A percentile compares a stretch with the other conserved stretches of the same genome.
These are phyloP conservation scores for Drosophila paracracens DNA, from an alignment of 2,888 invertebrate species.

Conservation along the genomic window DNA sequence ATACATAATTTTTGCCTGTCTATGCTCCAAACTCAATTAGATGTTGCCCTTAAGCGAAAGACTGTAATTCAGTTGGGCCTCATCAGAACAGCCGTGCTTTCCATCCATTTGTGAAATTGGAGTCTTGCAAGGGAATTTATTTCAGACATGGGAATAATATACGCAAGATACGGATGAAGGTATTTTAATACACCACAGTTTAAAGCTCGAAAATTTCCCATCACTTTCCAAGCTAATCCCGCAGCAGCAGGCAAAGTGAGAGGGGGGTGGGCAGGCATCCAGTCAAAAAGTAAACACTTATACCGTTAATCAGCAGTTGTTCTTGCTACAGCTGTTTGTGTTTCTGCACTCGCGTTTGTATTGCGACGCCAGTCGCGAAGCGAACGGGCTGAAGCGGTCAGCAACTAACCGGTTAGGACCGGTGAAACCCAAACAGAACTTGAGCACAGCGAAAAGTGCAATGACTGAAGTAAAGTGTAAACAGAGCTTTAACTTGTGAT, in stretches of 20 bases:
- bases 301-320: constrained; percentile 37
- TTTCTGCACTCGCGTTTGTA: constrained; percentile 17
- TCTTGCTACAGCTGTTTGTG: constrained; percentile 35
- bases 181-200: constrained; percentile 20
- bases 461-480: constrained; percentile 51
- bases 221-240: constrained; percentile 9
- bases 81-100: constrained; percentile 3
- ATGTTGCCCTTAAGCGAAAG: constrained; percentile 12
- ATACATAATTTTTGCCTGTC: constrained; percentile 18
- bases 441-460: constrained; percentile 59
- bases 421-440: constrained; percentile 49
- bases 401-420: constrained; percentile 62
- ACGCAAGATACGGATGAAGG: neutral
- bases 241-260: neutral
- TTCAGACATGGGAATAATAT: neutral
- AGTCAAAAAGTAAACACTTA: constrained; percentile 2
- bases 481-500: constrained; percentile 46
- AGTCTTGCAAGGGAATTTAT: neutral
- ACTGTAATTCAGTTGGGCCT: neutral
- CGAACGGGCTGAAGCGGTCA: constrained; percentile 56
- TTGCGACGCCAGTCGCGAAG: constrained; percentile 40
- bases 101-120: neutral
- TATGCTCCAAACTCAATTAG: constrained; percentile 55
- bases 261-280: neutral
- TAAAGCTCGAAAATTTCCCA: constrained; percentile 22